Evolutionary conservation across 2,113 vertebrate species (phyloP), one percentile per base, ranked within the genome.

Genomic region (Lethenteron camtschaticum): DNA sequence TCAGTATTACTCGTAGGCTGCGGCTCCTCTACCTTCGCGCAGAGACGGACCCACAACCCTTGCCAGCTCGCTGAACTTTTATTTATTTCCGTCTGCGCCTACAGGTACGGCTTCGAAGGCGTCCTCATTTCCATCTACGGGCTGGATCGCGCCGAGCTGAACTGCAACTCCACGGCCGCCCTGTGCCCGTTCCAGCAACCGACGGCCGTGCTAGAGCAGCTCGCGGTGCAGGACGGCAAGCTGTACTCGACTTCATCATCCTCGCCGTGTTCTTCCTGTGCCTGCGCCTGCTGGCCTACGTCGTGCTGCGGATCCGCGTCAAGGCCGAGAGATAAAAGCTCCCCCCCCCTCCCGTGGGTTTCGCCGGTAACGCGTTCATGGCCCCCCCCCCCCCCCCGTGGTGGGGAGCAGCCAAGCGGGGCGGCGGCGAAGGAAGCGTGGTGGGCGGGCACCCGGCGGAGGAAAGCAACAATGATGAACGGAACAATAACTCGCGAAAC

Each of bases 91-190:
- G 56, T 66, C 55, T 55, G 41, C 63, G 56, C 41, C 9, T 55
- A 56, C 69, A 99, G 94, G 77, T 99, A 99, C 4, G 90, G 94
- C 76, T 99, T 99, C 14, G 94, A 99, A 76, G 92, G 94, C 0
- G 85, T 95, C 72, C 91, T 99, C 72, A 85, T 96, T 69, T 90
- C 88, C 20, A 95, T 97, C 78, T 99, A 99, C 3, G 91, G 90
- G 70, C 87, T 99, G 90, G 90, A 90, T 73, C 85, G 94, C 1
- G 83, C 82, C 7, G 84, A 90, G 59, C 79, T 96, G 76, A 84
- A 86, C 70, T 96, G 94, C 79, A 20, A 66, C 63, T 10, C n/a
- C n/a, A 20, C 82, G 0, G 82, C 79, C 9, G 70, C 78, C 0
- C 81, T 78, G 68, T 99, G 94, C 74, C 89, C 87, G 8, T 95